Base-by-base conservation (phyloP, 2,797 vertebrate genomes). In the Pangasius sanitwongsei region DNA sequence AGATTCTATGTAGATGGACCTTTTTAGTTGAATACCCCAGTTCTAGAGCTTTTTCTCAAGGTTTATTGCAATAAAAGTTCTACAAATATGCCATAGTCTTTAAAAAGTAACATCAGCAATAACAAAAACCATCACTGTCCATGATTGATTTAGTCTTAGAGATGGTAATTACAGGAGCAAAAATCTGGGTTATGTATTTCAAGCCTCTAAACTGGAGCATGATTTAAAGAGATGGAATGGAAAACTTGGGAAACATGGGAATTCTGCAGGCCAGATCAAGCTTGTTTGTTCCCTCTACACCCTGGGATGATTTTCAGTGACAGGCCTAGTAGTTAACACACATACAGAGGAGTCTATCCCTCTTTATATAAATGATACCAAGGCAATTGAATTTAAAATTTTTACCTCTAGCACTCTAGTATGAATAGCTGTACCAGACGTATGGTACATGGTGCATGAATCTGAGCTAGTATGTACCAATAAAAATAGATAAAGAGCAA, bases 111-210 rank as follows among this genome's bases (percentile, higher is more conserved):
- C 18, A 81, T 34, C 0, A 37, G 31, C 78, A 34, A n/a, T 59
- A 83, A n/a, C 50, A 41, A 50, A 83, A 83, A 31, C 15, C 57
- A 83, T 61, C 28, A 15, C n/a, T 34, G 48, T 67, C 53, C 28
- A 53, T 53, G 5, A 34, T 37, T 81, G 63, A 48, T 44, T 69
- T 70, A 72, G 6, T 88, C 48, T 77, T 48, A 59, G 74, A 44
- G 53, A 59, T 25, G 28, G 74, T 80, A 85, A 88, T 80, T 85
- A 81, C 53, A 81, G 53, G 41, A 61, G 86, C 2, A 34, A 23
- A 61, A 77, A 65, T 83, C 57, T 88, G 75, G 87, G 75, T 86
- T 74, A 86, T 57, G 80, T 90, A 90, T 59, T 48, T 25, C 23
- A 88, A 84, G 85, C 61, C 82, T 87, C 82, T 83, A 72, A 89